A percentile compares a stretch with the other conserved stretches of the same genome.
Evolutionary conservation across 2,797 vertebrate genomes (phyloP).

Genomic region (Arrhamphus sclerolepis): DNA sequence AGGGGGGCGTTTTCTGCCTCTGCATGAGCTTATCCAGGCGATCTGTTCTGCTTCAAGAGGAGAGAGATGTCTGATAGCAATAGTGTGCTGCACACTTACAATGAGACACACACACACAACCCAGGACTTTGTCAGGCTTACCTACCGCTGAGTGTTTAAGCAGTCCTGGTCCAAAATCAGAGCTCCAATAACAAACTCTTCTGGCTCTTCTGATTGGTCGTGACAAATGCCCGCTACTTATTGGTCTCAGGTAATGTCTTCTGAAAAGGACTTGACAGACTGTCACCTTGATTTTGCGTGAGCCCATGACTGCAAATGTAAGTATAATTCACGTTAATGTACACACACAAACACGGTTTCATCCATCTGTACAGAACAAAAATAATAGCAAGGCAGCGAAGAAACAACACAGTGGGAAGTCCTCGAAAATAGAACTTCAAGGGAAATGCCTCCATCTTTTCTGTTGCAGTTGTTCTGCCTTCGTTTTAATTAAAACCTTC

Average conservation of each 20-base stretch:
- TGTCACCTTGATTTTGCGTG: constrained; percentile 38
- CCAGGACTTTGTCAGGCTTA: constrained; percentile 67
- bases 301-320: constrained; percentile 14
- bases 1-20: constrained; percentile 58
- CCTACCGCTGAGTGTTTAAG: constrained; percentile 74
- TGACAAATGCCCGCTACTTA: constrained; percentile 60
- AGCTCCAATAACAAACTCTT: constrained; percentile 73
- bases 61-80: constrained; percentile 68
- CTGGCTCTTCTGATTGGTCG: constrained; percentile 68
- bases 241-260: constrained; percentile 49
- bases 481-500: constrained; percentile 53
- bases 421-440: constrained; percentile 22
- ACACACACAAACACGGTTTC: not conserved
- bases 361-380: constrained; percentile 1
- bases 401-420: constrained; percentile 1
- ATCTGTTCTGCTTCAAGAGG: constrained; percentile 76
- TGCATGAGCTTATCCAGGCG: constrained; percentile 79
- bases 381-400: not conserved
- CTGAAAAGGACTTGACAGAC: constrained; percentile 23
- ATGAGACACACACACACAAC: constrained; percentile 52
- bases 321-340: constrained; percentile 9
- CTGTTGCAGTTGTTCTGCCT: constrained; percentile 35
- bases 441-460: constrained; percentile 5
- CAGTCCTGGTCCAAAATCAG: constrained; percentile 66
- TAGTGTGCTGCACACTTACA: constrained; percentile 64